Conservation (phyloP, 2,888 invertebrate species). For the Ethmia dodecea region DNA sequence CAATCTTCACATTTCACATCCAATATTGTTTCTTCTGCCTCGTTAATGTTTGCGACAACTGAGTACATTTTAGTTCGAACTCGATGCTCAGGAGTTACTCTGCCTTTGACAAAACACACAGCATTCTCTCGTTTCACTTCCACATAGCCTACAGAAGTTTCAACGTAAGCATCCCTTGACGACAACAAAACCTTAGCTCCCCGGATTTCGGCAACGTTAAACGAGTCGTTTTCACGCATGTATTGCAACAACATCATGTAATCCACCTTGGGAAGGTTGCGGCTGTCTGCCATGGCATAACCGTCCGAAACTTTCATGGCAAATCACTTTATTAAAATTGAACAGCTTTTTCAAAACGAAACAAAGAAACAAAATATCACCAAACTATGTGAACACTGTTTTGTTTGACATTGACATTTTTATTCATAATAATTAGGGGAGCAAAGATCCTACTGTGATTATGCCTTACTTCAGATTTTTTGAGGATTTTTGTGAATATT, state of each 20-base stretch:
- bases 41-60: slow-evolving; percentile 1
- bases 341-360: no score
- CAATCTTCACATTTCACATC: slow-evolving; percentile 6
- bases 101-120: slow-evolving; percentile 2
- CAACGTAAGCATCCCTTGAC: slow-evolving; percentile 6
- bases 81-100: slow-evolving; percentile 10
- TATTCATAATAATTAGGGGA: no score
- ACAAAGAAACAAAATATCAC: no score
- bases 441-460: no score
- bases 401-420: no score
- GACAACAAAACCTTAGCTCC: neutral
- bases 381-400: no score
- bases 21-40: slow-evolving; percentile 1
- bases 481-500: no score
- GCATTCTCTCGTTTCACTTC: slow-evolving; percentile 2
- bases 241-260: neutral
- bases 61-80: slow-evolving; percentile 5
- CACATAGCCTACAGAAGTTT: slow-evolving; percentile 6
- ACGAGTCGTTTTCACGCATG: neutral
- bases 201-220: neutral
- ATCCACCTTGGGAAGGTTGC: neutral
- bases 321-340: neutral
- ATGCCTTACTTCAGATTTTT: no score
- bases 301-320: neutral
- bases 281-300: neutral